Evolutionary conservation across 2,888 invertebrate species (phyloP), one percentile per base, ranked within the genome.

Genomic region (Theretra japonica): DNA sequence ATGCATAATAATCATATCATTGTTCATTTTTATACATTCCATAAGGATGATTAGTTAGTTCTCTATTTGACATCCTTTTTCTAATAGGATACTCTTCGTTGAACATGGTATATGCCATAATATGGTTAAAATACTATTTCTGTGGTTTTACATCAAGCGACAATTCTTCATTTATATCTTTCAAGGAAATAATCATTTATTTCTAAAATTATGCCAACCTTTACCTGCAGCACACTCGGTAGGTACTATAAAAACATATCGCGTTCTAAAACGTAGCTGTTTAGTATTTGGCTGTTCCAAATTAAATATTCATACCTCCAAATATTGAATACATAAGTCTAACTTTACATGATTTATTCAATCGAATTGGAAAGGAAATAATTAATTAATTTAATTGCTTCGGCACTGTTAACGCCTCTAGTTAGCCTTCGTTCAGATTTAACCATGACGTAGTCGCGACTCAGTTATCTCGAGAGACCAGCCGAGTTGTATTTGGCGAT

Each of bases 331-430:
- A 73, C 73, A 65, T 73, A 71, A 11, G 70, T 73, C 70, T 82
- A 80, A 78, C 79, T 78, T 60, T 72, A 62, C 58, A 69, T 83
- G 81, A 87, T 87, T 76, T 82, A 86, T 86, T 84, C 84, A 86
- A 85, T 85, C 86, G 80, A 85, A 89, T 91, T 91, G 82, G 93
- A 93, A 93, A 92, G 92, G 91, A 91, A 90, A 92, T 91, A 90
- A 90, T 90, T 91, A 92, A 91, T 91, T 89, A 85, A 88, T 87
- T 89, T 90, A 91, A 91, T 92, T 90, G 89, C 87, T 86, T 82
- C 82, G 87, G 85, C 84, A 86, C 88, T 86, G 85, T 81, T 85
- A 86, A 90, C 93, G 92, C 93, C 93, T 86, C 90, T 92, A 87
- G 88, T 83, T 85, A 91, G 89, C 93, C 94, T 94, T 93, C 93